These are phyloP conservation scores for Epizoanthus stellaris DNA, from an alignment of 92 coral and sea anemone species.

Conservation along the genomic window DNA sequence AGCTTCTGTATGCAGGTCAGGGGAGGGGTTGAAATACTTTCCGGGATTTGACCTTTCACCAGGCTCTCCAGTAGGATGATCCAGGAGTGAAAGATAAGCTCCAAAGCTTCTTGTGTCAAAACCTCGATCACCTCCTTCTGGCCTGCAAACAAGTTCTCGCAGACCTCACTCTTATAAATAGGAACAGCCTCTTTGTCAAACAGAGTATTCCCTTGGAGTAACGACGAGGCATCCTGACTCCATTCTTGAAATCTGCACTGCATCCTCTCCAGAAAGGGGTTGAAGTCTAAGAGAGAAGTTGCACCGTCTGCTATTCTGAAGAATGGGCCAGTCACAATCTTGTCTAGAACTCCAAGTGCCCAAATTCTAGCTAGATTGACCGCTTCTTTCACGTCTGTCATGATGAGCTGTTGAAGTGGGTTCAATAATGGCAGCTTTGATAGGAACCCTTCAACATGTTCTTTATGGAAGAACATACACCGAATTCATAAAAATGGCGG, in stretches of 20 bases:
- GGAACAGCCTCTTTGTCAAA: conserved; percentile 48
- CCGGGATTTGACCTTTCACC: conserved; percentile 39
- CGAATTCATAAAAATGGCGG: no score
- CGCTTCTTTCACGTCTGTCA: conserved; percentile 30
- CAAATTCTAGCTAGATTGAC: conserved; percentile 38
- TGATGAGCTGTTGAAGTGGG: conserved; percentile 36
- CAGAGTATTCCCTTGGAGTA: conserved; percentile 46
- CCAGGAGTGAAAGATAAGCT: conserved; percentile 47
- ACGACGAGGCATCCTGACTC: conserved; percentile 51
- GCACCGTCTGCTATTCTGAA: conserved; percentile 34
- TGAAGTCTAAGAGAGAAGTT: conserved; percentile 41
- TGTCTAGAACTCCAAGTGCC: conserved; percentile 48
- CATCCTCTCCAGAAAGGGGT: conserved; percentile 49
- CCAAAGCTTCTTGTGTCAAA: conserved; percentile 55
- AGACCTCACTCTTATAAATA: conserved; percentile 38
- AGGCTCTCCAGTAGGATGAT: conserved; percentile 45
- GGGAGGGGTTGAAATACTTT: conserved; percentile 47
- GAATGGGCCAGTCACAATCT: conserved; percentile 51
- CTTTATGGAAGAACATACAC: conserved; percentile 43
- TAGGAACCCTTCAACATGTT: conserved; percentile 39
- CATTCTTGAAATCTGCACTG: conserved; percentile 47
- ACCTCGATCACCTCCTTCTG: conserved; percentile 39
- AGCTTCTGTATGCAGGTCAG: conserved; percentile 50
- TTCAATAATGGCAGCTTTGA: conserved; percentile 45
- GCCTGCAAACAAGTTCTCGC: conserved; percentile 40